Percentiles rank a stretch among this genome's conserved stretches.
Evolutionary conservation across 2,888 invertebrate genomes (phyloP).

Genomic region (Hoplodrina blanda): DNA sequence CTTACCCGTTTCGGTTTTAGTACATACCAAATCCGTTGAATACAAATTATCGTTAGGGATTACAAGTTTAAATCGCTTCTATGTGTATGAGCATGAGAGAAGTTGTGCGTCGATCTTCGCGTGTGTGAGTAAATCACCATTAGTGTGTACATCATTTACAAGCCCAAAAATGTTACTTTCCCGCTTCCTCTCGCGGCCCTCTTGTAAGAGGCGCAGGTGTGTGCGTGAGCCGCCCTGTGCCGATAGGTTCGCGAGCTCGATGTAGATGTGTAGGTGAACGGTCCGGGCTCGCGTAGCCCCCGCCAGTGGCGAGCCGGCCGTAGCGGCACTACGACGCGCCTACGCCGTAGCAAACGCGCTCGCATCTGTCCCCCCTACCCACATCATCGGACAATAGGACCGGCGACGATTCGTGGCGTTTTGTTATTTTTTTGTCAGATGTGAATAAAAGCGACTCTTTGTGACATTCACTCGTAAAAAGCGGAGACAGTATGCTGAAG

Average conservation of each 20-base stretch:
- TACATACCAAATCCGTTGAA: slow-evolving; percentile 84
- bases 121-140: slow-evolving; percentile 85
- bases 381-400: slow-evolving; percentile 82
- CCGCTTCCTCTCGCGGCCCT: slow-evolving; percentile 81
- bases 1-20: slow-evolving; percentile 63
- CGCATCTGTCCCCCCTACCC: slow-evolving; percentile 67
- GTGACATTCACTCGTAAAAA: slow-evolving; percentile 79
- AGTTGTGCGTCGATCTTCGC: slow-evolving; percentile 70
- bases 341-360: slow-evolving; percentile 80
- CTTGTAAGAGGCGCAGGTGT: slow-evolving; percentile 76
- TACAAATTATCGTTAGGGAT: slow-evolving; percentile 89
- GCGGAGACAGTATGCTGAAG: slow-evolving; percentile 76
- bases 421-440: slow-evolving; percentile 85
- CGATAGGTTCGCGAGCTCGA: slow-evolving; percentile 75
- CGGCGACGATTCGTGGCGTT: slow-evolving; percentile 83
- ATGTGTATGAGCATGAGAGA: slow-evolving; percentile 80
- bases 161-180: slow-evolving; percentile 87
- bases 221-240: slow-evolving; percentile 75
- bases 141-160: slow-evolving; percentile 87
- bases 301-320: slow-evolving; percentile 87
- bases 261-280: slow-evolving; percentile 80
- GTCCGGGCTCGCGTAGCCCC: slow-evolving; percentile 88
- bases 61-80: slow-evolving; percentile 88
- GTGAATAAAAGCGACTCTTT: slow-evolving; percentile 83
- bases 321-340: slow-evolving; percentile 84